Evolutionary conservation across 2,113 vertebrate species (phyloP).

Genomic region (Poecilia latipinna): DNA sequence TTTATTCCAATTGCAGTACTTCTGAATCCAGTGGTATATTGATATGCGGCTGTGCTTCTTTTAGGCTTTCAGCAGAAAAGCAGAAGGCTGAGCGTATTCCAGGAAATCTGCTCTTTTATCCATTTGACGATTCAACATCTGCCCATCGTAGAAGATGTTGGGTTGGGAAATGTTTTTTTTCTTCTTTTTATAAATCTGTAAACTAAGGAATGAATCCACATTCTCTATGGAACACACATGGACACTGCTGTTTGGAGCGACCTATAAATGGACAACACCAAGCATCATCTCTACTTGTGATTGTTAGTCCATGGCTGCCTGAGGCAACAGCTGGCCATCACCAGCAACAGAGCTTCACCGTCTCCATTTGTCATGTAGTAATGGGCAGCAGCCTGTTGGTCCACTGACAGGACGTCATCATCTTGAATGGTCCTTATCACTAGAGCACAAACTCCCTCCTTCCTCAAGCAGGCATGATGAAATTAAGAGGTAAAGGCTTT

Average conservation of each 20-base stretch:
- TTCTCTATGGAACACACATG: not conserved
- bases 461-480: slow-evolving; percentile 33
- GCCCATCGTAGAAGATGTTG: not conserved
- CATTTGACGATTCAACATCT: not conserved
- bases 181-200: not conserved
- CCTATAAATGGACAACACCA: no score
- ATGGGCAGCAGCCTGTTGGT: slow-evolving; percentile 12
- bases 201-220: not conserved
- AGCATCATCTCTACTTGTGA: not conserved
- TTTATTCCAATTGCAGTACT: no score
- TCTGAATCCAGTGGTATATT: no score
- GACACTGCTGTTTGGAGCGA: not conserved
- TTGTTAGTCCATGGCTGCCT: not conserved
- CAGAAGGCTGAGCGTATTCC: no score
- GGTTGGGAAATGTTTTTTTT: no score
- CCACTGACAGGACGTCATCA: slow-evolving; percentile 25
- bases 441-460: slow-evolving; percentile 29
- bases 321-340: slow-evolving; percentile 9
- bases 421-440: slow-evolving; percentile 33
- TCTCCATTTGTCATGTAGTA: slow-evolving; percentile 3
- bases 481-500: slow-evolving; percentile 34
- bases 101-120: not conserved
- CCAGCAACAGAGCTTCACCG: slow-evolving; percentile 2
- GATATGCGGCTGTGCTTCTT: no score
- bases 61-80: no score